Conservation (phyloP, 2,113 vertebrate species). For the Apistogramma diplotaenia region DNA sequence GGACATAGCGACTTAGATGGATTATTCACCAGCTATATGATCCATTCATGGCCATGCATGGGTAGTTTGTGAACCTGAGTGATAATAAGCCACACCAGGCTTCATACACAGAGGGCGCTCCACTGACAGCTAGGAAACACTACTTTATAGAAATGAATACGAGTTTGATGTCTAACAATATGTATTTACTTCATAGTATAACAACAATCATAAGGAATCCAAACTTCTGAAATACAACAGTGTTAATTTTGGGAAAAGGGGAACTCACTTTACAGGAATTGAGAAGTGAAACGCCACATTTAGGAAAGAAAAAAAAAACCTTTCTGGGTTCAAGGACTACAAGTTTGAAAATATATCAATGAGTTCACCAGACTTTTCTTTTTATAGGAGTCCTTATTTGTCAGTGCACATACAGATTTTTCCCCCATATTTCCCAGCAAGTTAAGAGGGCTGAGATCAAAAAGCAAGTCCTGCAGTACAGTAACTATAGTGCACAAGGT, state of each 20-base stretch:
- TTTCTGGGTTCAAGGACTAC: background rate
- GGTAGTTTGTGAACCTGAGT: background rate
- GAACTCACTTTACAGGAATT: background rate
- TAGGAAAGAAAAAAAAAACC: background rate
- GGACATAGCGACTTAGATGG: constrained; percentile 20
- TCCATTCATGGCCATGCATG: constrained; percentile 2
- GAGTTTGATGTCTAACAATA: background rate
- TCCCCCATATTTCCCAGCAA: background rate
- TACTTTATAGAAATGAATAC: background rate
- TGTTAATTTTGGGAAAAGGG: background rate
- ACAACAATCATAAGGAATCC: background rate
- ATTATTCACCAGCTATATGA: constrained; percentile 46
- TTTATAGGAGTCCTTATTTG: background rate
- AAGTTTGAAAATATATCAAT: background rate
- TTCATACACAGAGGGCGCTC: background rate
- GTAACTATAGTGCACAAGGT: background rate
- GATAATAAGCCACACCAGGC: background rate
- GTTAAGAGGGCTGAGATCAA: background rate
- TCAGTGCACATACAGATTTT: too few species aligned
- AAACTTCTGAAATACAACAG: background rate
- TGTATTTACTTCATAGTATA: background rate
- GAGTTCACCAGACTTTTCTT: background rate
- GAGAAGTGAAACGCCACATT: background rate
- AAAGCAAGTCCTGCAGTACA: background rate
- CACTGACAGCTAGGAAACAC: background rate